phyloP scores from a whole-genome alignment of 2,888 invertebrate species.

The Leptinotarsa haldemani region DNA sequence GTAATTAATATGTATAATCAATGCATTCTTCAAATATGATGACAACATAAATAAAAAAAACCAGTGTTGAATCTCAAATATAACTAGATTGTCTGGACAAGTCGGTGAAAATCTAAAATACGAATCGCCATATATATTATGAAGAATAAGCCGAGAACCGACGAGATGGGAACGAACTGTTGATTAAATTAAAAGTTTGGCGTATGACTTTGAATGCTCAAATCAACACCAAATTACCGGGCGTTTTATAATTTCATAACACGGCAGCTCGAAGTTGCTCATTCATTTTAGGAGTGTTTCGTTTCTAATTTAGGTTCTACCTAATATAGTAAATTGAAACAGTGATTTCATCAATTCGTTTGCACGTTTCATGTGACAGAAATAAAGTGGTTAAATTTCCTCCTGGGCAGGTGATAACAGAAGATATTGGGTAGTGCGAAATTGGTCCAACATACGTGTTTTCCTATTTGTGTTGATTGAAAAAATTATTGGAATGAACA shows the following conservation, averaged over 20 bases:
- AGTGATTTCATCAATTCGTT: slow-evolving; percentile 36
- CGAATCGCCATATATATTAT: slow-evolving; percentile 11
- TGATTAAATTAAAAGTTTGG: slow-evolving; percentile 61
- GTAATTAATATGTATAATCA: too few relatives aligned
- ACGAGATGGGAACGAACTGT: slow-evolving; percentile 36
- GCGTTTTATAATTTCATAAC: slow-evolving; percentile 61
- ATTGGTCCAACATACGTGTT: background rate
- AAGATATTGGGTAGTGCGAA: background rate
- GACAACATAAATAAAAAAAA: too few relatives aligned
- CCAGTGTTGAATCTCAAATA: too few relatives aligned
- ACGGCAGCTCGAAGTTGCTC: slow-evolving; percentile 44
- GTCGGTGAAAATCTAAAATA: background rate
- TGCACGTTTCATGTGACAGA: slow-evolving; percentile 22
- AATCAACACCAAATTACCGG: slow-evolving; percentile 61
- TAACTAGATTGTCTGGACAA: background rate
- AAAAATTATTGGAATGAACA: too few relatives aligned
- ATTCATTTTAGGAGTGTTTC: slow-evolving; percentile 55
- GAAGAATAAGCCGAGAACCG: slow-evolving; percentile 26
- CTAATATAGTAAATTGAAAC: slow-evolving; percentile 41
- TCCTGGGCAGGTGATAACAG: too few relatives aligned
- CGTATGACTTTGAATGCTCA: slow-evolving; percentile 60
- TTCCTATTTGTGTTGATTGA: too few relatives aligned
- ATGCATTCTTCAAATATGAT: too few relatives aligned
- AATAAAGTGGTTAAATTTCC: background rate
- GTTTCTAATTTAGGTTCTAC: slow-evolving; percentile 44